Evolutionary conservation across 2,888 invertebrate genomes (phyloP).

Genomic region (Lamellibrachia satsuma): DNA sequence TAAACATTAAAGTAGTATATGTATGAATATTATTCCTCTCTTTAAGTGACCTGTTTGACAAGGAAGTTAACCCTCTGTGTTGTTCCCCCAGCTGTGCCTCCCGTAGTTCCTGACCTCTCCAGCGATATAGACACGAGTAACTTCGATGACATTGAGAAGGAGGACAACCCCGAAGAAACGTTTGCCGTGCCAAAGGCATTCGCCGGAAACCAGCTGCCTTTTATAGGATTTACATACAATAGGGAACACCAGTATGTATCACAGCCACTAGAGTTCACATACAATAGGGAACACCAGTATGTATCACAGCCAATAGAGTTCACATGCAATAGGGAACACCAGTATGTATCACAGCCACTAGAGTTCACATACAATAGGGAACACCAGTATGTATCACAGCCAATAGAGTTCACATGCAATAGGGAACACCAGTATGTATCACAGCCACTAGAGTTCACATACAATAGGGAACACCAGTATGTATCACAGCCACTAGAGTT

Average conservation of each 20-base stretch:
- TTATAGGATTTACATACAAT: conserved; percentile 94
- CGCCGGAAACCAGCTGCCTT: conserved; percentile 97
- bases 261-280: no score
- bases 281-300: no score
- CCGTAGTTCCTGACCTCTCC: conserved; percentile 93
- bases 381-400: no score
- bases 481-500: background rate
- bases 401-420: no score
- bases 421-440: background rate
- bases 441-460: background rate
- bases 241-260: conserved; percentile 77
- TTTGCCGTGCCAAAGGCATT: conserved; percentile 97
- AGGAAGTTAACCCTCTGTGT: background rate
- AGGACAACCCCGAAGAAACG: conserved; percentile 88
- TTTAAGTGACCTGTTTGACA: background rate
- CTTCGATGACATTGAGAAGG: conserved; percentile 97
- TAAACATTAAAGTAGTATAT: no score
- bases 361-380: no score
- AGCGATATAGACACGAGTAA: conserved; percentile 98
- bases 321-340: no score
- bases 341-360: no score
- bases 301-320: no score
- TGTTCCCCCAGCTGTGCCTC: conserved; percentile 74
- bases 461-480: background rate
- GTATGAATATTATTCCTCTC: no score